Evolutionary conservation across 2,888 invertebrate genomes (phyloP), one percentile per base, ranked within the genome.

Genomic region (Chymomyza fuscimana): DNA sequence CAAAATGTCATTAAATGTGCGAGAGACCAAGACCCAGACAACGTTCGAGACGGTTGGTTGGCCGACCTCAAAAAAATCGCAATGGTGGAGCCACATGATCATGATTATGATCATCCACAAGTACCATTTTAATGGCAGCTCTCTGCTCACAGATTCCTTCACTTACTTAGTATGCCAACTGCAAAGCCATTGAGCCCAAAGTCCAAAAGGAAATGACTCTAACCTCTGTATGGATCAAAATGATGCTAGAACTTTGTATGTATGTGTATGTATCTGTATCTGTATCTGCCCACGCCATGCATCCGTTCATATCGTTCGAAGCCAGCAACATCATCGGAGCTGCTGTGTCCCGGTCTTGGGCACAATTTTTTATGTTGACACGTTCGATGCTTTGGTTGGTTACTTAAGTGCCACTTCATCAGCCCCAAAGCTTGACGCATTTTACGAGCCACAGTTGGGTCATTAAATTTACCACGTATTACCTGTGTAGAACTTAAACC

Each of bases 41-140:
- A 32, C 60, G 9, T 15, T 32, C 67, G 52, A 60, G 40, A 46
- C 19, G 32, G 2, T 54, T 22, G 32, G 54, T 54, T 22, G 54
- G 22, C 54, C 54, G 54, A 54, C 54, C 54, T 54, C 54, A 54
- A 54, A 32, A 32, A 54, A 54, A 54, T 54, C 54, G 54, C 54
- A 54, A 54, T 54, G 54, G 54, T 19, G 54, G 54, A 19, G n/a
- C 36, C n/a, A 54, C 73, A 73, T 32, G 32, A 32, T 63, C 74
- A 64, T 69, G 65, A 54, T 16, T 16, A 36, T 51, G 66, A 58
- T 60, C 62, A 65, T 63, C 32, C 68, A 69, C 80, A 79, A 89
- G 88, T 88, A 89, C 89, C 89, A 89, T 89, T 85, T 89, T 86
- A 87, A 89, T 89, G 83, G 86, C 87, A 86, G 81, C 74, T 77